Percentiles rank a stretch among this genome's conserved stretches.
Evolutionary conservation across 1,140 invertebrate species (phyloP).

Genomic region (Pseudomyrmex cubaensis): DNA sequence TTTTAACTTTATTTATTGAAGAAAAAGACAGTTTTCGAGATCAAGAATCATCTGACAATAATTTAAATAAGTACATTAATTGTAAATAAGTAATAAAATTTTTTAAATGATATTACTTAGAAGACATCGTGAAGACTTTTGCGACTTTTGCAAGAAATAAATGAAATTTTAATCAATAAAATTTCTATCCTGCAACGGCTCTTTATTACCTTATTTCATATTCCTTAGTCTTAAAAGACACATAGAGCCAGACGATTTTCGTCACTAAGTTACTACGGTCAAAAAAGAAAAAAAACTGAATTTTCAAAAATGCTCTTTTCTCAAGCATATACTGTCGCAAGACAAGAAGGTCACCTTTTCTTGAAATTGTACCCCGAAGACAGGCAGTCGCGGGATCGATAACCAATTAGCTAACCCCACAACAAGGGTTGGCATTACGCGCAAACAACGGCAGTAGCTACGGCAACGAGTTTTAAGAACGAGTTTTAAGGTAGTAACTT

Average conservation of each 20-base stretch:
- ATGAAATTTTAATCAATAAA: constrained; percentile 34
- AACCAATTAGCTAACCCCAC: constrained; percentile 71
- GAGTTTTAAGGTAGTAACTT: constrained; percentile 14
- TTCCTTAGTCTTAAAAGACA: too few relatives aligned
- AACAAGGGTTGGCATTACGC: constrained; percentile 69
- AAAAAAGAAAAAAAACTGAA: too few relatives aligned
- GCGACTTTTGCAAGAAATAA: neutral
- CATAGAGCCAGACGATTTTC: too few relatives aligned
- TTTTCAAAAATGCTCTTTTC: constrained; percentile 25
- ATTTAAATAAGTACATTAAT: constrained; percentile 6
- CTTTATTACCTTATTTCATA: too few relatives aligned
- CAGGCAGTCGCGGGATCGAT: constrained; percentile 61
- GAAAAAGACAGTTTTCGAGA: neutral
- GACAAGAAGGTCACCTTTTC: neutral
- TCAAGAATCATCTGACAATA: neutral
- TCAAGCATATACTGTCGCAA: neutral
- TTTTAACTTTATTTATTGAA: neutral
- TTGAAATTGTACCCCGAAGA: constrained; percentile 65
- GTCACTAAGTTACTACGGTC: too few relatives aligned
- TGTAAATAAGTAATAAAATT: neutral
- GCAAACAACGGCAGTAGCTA: constrained; percentile 68
- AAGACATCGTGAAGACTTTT: neutral
- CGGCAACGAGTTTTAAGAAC: constrained; percentile 68
- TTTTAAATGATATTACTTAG: neutral
- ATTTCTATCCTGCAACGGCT: too few relatives aligned